Percentiles rank a stretch among this genome's conserved stretches.
These are phyloP conservation scores for Steinernema khuongi DNA, from an alignment of 1,140 invertebrate genomes.

Conservation along the genomic window DNA sequence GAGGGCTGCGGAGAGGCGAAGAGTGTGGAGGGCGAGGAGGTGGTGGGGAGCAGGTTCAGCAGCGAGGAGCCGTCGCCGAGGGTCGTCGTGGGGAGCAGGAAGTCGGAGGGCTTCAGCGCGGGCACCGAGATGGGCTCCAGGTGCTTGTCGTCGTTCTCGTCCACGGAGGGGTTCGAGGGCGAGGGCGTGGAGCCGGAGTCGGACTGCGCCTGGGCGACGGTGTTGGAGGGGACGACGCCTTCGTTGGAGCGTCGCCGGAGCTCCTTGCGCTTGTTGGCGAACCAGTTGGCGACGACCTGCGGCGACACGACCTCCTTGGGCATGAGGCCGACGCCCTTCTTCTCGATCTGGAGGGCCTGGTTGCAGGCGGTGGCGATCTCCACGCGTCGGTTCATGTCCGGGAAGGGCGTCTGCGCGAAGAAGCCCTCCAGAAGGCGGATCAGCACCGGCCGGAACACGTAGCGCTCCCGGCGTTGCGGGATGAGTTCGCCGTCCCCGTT, in stretches of 20 bases:
- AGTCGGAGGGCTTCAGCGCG: neutral
- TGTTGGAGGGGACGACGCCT: neutral
- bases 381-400: conserved; percentile 44
- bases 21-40: neutral
- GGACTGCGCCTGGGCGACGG: conserved; percentile 16
- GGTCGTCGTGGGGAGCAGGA: neutral
- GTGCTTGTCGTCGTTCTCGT: conserved; percentile 10
- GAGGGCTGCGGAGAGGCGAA: neutral
- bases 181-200: conserved; percentile 25
- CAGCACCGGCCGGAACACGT: conserved; percentile 55
- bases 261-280: conserved; percentile 58
- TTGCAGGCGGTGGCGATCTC: conserved; percentile 56
- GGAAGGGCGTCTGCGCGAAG: conserved; percentile 48
- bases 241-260: conserved; percentile 43
- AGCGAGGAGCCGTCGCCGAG: neutral
- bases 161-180: conserved; percentile 19
- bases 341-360: conserved; percentile 44
- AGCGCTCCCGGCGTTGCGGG: conserved; percentile 53
- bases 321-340: conserved; percentile 52
- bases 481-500: conserved; percentile 57
- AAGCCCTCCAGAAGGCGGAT: conserved; percentile 48
- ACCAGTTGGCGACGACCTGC: conserved; percentile 57
- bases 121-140: conserved; percentile 4
- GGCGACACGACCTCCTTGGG: conserved; percentile 57
- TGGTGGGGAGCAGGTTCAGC: conserved; percentile 7